phyloP scores from a whole-genome alignment of 2,888 invertebrate genomes.

The Fragum sueziense region DNA sequence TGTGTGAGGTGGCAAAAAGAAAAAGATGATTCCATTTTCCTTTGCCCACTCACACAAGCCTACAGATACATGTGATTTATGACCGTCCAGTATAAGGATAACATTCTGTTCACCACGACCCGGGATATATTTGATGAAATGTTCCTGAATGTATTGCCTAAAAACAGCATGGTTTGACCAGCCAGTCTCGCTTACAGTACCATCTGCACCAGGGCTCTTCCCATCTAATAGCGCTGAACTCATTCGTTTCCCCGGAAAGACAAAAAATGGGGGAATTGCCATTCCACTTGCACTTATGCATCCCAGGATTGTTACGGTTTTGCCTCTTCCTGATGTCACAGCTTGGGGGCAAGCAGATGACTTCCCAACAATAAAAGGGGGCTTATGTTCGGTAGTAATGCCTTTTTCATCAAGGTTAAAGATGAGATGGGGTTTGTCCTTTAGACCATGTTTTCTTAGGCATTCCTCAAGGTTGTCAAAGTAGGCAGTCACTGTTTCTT shows the following conservation, averaged over 20 bases:
- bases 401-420: conserved; percentile 43
- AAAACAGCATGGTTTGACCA: too few species aligned
- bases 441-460: conserved; percentile 1
- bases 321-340: conserved; percentile 11
- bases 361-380: conserved; percentile 13
- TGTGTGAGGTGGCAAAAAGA: too few species aligned
- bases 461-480: conserved; percentile 17
- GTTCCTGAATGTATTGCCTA: too few species aligned
- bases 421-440: conserved; percentile 20
- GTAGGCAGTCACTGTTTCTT: neutral
- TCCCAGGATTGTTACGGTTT: conserved; percentile 25
- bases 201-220: neutral
- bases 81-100: too few species aligned
- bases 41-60: too few species aligned
- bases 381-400: conserved; percentile 21
- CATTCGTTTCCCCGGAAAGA: conserved; percentile 9
- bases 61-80: too few species aligned
- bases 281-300: conserved; percentile 22
- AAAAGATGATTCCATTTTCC: too few species aligned
- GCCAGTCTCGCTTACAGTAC: neutral
- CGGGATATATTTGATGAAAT: too few species aligned
- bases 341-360: neutral
- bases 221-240: neutral
- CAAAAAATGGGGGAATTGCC: conserved; percentile 29
- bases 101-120: too few species aligned